Evolutionary conservation across 2,888 invertebrate species (phyloP).

Genomic region (Pherbina coryleti): DNA sequence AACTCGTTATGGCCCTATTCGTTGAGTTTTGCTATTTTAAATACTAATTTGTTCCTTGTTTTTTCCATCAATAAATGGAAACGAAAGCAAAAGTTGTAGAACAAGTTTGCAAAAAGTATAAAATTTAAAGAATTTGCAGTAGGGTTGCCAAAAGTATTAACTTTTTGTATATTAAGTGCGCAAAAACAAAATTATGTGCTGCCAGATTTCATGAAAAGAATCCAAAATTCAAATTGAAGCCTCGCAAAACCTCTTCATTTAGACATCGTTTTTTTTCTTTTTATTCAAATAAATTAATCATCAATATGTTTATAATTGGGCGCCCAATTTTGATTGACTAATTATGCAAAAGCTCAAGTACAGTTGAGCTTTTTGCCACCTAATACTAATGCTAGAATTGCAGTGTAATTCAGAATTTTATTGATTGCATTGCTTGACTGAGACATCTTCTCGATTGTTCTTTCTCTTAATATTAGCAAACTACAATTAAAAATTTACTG

Average conservation of each 20-base stretch:
- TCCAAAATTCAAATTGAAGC: too few species aligned
- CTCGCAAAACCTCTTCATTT: too few species aligned
- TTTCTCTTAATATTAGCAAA: background rate
- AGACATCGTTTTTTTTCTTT: too few species aligned
- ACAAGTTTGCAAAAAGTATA: constrained; percentile 54
- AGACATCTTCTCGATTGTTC: background rate
- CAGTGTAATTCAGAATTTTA: too few species aligned
- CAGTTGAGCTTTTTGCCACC: background rate
- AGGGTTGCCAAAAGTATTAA: constrained; percentile 19
- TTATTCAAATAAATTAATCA: too few species aligned
- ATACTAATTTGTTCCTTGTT: constrained; percentile 45
- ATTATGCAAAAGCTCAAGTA: background rate
- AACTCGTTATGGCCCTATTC: constrained; percentile 27
- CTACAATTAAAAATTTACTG: too few species aligned
- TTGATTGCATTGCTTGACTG: too few species aligned
- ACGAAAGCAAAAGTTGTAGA: constrained; percentile 66
- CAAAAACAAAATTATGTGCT: background rate
- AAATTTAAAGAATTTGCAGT: constrained; percentile 27
- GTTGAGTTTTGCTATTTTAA: constrained; percentile 21
- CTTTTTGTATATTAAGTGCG: constrained; percentile 8
- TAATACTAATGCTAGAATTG: background rate
- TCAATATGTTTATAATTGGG: too few species aligned
- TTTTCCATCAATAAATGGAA: constrained; percentile 43
- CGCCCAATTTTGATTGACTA: too few species aligned
- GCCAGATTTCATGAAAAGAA: background rate